phyloP scores from a whole-genome alignment of 30 jellyfish, hydroid and myxozoan species.

The Haliclystus octoradiatus region DNA sequence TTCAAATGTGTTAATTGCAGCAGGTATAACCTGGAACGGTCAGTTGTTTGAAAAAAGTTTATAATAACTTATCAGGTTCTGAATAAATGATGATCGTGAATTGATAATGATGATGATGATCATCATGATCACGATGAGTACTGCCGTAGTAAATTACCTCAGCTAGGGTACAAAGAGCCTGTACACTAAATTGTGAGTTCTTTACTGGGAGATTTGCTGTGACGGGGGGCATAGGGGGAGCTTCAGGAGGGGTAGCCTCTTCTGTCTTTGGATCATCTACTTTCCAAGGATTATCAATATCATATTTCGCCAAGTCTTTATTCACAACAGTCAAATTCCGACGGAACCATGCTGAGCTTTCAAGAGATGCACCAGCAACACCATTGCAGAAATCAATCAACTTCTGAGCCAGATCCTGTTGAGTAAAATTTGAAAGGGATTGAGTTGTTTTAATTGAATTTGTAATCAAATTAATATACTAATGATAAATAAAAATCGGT shows the following conservation, averaged over 20 bases:
- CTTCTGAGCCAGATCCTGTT: constrained; percentile 83
- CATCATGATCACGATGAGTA: no score
- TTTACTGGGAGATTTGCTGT: constrained; percentile 21
- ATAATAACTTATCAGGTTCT: no score
- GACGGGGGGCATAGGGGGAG: constrained; percentile 14
- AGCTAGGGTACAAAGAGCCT: constrained; percentile 69
- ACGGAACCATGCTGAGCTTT: constrained; percentile 92
- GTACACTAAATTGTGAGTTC: constrained; percentile 71
- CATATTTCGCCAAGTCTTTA: constrained; percentile 29
- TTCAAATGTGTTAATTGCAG: no score
- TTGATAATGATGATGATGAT: no score
- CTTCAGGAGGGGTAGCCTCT: constrained; percentile 4
- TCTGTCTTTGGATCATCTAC: background rate
- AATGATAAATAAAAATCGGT: no score
- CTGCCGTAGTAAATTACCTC: constrained; percentile 59
- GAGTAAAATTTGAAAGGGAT: no score
- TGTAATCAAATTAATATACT: no score
- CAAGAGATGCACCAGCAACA: constrained; percentile 88
- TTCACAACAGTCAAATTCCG: constrained; percentile 68
- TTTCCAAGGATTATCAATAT: constrained; percentile 26
- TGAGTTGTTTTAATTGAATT: no score
- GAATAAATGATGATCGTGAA: no score
- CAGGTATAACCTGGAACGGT: no score
- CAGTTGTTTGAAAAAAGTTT: no score
- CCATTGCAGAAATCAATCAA: constrained; percentile 59